Evolutionary conservation across 1,140 invertebrate genomes (phyloP), one percentile per base, ranked within the genome.

Genomic region (Plectrocnemia conspersa): DNA sequence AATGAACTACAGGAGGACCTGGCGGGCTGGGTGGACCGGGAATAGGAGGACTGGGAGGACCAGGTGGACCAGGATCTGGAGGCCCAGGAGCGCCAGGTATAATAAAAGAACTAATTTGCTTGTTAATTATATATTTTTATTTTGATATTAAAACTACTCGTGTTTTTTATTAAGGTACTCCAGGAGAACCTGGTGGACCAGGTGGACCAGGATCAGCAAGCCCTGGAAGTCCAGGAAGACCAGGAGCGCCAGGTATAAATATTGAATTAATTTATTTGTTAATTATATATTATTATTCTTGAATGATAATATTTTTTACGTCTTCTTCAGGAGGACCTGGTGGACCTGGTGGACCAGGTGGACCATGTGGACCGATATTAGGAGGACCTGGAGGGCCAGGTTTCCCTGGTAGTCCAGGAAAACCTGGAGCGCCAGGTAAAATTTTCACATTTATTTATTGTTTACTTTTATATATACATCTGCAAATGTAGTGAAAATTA

Each of bases 81-180:
- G 23, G 19, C 0, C 63, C 65, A n/a, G 68, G 68, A 1, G 44
- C 38, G 7, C 67, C 67, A 32, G 68, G 65, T n/a, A n/a, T n/a
- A n/a, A n/a, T n/a, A n/a, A n/a, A n/a, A n/a, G n/a, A n/a, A n/a
- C n/a, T n/a, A n/a, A n/a, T n/a, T n/a, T n/a, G n/a, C n/a, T n/a
- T n/a, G n/a, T 7, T 29, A 29, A 6, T 29, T 29, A 29, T 29
- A 7, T n/a, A 42, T 40, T n/a, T n/a, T n/a, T n/a, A n/a, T n/a
- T n/a, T n/a, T n/a, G n/a, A n/a, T n/a, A n/a, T n/a, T n/a, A n/a
- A n/a, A n/a, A n/a, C n/a, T n/a, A n/a, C n/a, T n/a, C n/a, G n/a
- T n/a, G n/a, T n/a, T n/a, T n/a, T n/a, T n/a, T n/a, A n/a, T 40
- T 44, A 27, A 16, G 54, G 41, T 36, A 36, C 46, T 22, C 60